Conservation (phyloP, 2,888 invertebrate species). For the Lycophotia porphyrea region DNA sequence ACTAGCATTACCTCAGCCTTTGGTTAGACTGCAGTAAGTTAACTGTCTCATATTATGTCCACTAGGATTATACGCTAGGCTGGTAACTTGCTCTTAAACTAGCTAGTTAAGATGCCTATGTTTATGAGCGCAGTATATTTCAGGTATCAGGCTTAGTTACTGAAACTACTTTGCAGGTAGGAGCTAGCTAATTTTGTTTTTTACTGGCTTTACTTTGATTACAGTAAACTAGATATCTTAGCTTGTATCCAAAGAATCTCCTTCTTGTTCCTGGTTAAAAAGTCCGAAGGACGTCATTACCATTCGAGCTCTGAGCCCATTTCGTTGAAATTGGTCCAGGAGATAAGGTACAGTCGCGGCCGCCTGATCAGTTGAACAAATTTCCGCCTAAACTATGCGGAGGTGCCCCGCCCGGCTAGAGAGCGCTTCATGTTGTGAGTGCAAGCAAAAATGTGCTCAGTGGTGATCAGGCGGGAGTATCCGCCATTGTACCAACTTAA, state of each 20-base stretch:
- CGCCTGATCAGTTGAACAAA: too few relatives aligned
- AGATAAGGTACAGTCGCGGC: too few relatives aligned
- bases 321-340: not conserved
- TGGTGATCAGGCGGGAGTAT: too few relatives aligned
- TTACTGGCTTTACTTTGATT: not conserved
- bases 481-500: too few relatives aligned
- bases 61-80: constrained; percentile 16
- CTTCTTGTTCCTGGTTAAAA: not conserved
- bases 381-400: too few relatives aligned
- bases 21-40: constrained; percentile 3
- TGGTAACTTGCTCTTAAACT: not conserved
- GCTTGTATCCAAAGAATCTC: not conserved
- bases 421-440: too few relatives aligned
- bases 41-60: constrained; percentile 25
- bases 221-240: not conserved
- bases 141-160: constrained; percentile 1
- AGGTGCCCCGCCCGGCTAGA: too few relatives aligned
- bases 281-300: too few relatives aligned
- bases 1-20: constrained; percentile 15
- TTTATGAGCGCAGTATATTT: constrained; percentile 9
- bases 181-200: not conserved
- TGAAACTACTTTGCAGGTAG: not conserved
- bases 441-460: too few relatives aligned
- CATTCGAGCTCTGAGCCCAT: not conserved
- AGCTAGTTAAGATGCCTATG: constrained; percentile 4